Percentiles rank a stretch among this genome's conserved stretches.
Evolutionary conservation across 1,140 invertebrate genomes (phyloP).

Genomic region (Aricia agestis): DNA sequence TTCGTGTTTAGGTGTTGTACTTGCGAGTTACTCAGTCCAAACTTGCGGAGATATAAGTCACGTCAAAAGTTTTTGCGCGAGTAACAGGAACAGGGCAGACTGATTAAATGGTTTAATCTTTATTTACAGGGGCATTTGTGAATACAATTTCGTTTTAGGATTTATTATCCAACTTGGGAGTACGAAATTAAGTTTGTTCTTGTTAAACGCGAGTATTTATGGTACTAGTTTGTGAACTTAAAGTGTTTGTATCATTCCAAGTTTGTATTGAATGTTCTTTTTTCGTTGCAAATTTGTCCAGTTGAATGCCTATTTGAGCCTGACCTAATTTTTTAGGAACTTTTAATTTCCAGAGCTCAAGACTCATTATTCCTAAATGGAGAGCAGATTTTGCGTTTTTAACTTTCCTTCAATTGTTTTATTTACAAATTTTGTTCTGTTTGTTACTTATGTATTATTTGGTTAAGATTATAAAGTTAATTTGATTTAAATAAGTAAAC

Average conservation of each 20-base stretch:
- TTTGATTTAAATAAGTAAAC: no score
- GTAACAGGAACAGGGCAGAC: constrained; percentile 44
- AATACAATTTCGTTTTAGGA: constrained; percentile 56
- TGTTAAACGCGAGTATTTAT: constrained; percentile 31
- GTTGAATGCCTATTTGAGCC: background rate
- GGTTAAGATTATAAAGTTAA: no score
- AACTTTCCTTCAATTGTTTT: background rate
- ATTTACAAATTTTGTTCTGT: no score
- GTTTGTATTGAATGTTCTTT: background rate
- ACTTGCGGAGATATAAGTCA: constrained; percentile 55
- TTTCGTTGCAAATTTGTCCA: background rate
- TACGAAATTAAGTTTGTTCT: constrained; percentile 41
- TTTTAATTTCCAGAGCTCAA: background rate
- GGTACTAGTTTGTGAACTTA: background rate
- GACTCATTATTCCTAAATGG: background rate
- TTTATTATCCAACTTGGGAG: constrained; percentile 65
- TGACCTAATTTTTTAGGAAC: background rate
- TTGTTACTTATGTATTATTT: no score
- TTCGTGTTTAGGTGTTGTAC: constrained; percentile 9
- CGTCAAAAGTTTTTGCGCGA: constrained; percentile 58
- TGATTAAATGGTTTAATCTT: constrained; percentile 72
- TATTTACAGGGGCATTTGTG: constrained; percentile 65
- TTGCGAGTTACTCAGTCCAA: constrained; percentile 3
- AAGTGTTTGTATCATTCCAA: background rate
- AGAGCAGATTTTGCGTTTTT: background rate